Conservation (phyloP, 2,113 vertebrate genomes). For the Macquaria ambigua region DNA sequence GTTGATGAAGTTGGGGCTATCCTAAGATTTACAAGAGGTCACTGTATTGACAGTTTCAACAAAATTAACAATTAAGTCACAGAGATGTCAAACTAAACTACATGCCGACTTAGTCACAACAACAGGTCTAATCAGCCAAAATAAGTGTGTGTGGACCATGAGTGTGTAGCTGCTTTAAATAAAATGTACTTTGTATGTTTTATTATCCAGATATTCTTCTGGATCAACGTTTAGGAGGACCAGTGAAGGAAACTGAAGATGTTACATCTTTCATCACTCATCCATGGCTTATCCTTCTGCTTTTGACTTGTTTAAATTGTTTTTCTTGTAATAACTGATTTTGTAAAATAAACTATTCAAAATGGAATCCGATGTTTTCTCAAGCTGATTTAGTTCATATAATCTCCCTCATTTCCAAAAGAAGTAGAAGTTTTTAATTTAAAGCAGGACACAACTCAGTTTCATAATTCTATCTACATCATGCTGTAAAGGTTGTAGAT, state of each 20-base stretch:
- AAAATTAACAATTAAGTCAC: neutral
- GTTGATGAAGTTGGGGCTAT: neutral
- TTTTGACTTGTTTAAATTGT: constrained; percentile 33
- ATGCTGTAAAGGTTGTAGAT: neutral
- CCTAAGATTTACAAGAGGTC: neutral
- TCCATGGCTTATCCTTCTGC: neutral
- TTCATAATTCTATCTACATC: neutral
- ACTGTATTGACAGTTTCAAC: neutral
- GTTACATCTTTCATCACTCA: neutral
- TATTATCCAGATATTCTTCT: neutral
- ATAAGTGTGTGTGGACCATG: neutral
- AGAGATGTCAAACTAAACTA: neutral
- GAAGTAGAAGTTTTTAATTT: neutral
- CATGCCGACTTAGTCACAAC: too few relatives aligned
- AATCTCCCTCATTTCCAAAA: neutral
- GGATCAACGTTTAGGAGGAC: constrained; percentile 11
- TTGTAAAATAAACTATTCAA: constrained; percentile 71
- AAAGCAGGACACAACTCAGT: neutral
- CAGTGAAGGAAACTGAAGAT: neutral
- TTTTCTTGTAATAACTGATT: constrained; percentile 47
- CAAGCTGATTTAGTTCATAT: neutral
- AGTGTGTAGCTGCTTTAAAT: neutral
- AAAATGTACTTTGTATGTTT: neutral
- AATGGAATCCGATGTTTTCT: neutral
- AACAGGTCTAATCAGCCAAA: too few relatives aligned